These are phyloP conservation scores for Thalassarche chlororhynchos DNA, from an alignment of 2,113 vertebrate genomes.

Conservation along the genomic window DNA sequence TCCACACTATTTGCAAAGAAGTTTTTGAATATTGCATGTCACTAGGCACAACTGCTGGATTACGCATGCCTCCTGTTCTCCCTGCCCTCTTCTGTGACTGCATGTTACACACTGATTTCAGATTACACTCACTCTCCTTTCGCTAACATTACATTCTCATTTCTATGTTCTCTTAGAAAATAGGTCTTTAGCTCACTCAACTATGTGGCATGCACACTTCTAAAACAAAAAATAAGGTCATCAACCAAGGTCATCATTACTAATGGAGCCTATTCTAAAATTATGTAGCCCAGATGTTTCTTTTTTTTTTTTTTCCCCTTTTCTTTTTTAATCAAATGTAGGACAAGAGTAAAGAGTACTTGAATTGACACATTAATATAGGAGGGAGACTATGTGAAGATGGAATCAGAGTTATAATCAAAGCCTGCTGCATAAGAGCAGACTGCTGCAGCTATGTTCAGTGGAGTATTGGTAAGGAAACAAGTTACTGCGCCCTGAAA, in stretches of 20 bases:
- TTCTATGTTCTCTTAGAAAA: slow-evolving; percentile 10
- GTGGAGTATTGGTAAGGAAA: neutral
- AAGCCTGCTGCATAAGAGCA: neutral
- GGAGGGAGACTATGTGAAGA: neutral
- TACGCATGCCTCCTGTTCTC: neutral
- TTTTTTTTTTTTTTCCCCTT: neutral
- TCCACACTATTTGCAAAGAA: neutral
- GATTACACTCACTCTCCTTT: neutral
- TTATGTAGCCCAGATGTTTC: slow-evolving; percentile 42
- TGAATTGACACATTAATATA: slow-evolving; percentile 43
- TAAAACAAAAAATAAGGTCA: slow-evolving; percentile 53
- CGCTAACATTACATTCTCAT: neutral
- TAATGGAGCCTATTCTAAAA: slow-evolving; percentile 41
- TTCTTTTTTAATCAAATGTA: slow-evolving; percentile 52
- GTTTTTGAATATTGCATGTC: neutral
- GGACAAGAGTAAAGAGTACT: slow-evolving; percentile 57
- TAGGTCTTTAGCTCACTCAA: slow-evolving; percentile 5
- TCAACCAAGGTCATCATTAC: neutral
- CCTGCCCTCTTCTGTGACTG: neutral
- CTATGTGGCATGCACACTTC: neutral
- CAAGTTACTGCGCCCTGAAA: neutral
- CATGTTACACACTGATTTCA: neutral
- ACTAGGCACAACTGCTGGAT: neutral
- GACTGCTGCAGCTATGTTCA: neutral
- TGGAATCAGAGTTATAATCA: slow-evolving; percentile 12